Evolutionary conservation across 2,888 invertebrate genomes (phyloP), one percentile per base, ranked within the genome.

Genomic region (Hermaeophaga mercurialis): DNA sequence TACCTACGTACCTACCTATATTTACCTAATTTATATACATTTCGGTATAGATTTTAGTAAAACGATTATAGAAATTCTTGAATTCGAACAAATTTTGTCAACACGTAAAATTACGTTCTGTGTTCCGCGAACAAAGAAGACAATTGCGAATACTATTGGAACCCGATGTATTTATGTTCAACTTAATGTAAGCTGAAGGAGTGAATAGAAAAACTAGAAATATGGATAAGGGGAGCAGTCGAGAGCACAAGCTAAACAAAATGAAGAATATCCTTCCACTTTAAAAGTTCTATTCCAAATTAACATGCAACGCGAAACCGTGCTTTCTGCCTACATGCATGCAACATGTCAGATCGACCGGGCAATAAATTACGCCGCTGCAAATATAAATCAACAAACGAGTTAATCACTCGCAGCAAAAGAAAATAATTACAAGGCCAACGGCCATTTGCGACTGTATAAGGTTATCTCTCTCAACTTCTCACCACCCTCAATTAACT

Each of bases 371-470:
- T 70, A 72, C 67, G 59, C 64, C 69, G 73, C 70, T 71, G 71
- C 73, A 74, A 74, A 75, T 75, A 76, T 78, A 78, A 78, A 78
- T 78, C 78, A 77, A 77, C 75, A 72, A 76, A 77, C 77, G 76
- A 78, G 78, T 78, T 78, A 78, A 78, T 78, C 78, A 78, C 76
- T 77, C 71, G 74, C 73, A 73, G 74, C 71, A 73, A 73, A 74
- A 74, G 76, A 76, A 76, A 78, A 78, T 78, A 78, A 78, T 78
- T 76, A 75, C 77, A 77, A 78, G 77, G 77, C 75, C 76, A 73
- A 69, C 72, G 70, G 72, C 71, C 72, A 71, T 70, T 70, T 70
- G 66, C 63, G 64, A 66, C 61, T 60, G 60, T 47, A 56, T 63
- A 62, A 62, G 62, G 61, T 58, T 53, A 58, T 58, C 58, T 58